These are phyloP conservation scores for Tetranychus urticae DNA, from an alignment of 1,140 invertebrate species.

Conservation along the genomic window DNA sequence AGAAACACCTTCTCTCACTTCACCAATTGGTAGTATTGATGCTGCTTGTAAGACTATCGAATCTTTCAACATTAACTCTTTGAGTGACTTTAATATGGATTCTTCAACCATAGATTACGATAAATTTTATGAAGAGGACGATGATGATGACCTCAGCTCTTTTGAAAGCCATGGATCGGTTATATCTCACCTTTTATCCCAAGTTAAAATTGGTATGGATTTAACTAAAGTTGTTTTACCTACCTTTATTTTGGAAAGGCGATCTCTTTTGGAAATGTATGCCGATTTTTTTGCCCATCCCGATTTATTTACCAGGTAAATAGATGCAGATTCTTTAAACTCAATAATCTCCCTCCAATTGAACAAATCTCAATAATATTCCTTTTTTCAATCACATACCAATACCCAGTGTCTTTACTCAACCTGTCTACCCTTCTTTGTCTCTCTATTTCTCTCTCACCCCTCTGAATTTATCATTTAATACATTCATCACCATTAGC, in stretches of 20 bases:
- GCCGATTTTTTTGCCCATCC: conserved; percentile 95
- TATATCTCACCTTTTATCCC: conserved; percentile 67
- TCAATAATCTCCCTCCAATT: too few relatives aligned
- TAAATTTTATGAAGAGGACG: conserved; percentile 63
- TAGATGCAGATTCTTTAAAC: background rate
- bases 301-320: conserved; percentile 74
- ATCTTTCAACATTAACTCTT: background rate
- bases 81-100: background rate
- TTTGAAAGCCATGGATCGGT: conserved; percentile 86
- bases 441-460: too few relatives aligned
- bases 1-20: conserved; percentile 5
- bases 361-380: too few relatives aligned
- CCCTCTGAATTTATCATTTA: too few relatives aligned
- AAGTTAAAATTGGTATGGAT: conserved; percentile 86
- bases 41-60: background rate
- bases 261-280: conserved; percentile 90
- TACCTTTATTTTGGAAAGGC: conserved; percentile 82
- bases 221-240: conserved; percentile 87
- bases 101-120: conserved; percentile 6
- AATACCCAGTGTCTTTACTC: too few relatives aligned
- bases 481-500: too few relatives aligned
- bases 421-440: too few relatives aligned
- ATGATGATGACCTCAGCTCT: conserved; percentile 51
- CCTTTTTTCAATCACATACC: too few relatives aligned
- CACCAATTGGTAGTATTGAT: background rate